A percentile compares a stretch with the other conserved stretches of the same genome.
phyloP scores from a whole-genome alignment of 2,888 invertebrate species.

The Maniola hyperantus region DNA sequence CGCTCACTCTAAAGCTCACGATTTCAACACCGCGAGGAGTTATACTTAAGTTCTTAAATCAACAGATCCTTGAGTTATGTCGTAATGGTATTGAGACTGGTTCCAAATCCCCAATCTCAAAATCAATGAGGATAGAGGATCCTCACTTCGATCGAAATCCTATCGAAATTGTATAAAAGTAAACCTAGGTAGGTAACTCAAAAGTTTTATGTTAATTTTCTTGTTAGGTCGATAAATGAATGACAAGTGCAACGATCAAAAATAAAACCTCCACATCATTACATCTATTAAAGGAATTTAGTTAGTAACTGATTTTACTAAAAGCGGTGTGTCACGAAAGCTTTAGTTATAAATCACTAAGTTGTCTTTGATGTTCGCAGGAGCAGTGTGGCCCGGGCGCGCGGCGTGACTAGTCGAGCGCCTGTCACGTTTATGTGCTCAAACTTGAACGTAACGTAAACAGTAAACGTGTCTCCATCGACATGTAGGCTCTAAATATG shows the following conservation, averaged over 20 bases:
- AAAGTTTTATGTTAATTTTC: neutral
- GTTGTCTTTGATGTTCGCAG: conserved; percentile 51
- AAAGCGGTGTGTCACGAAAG: conserved; percentile 63
- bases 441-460: conserved; percentile 32
- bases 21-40: too few relatives aligned
- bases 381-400: conserved; percentile 68
- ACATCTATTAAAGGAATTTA: conserved; percentile 32
- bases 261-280: conserved; percentile 34
- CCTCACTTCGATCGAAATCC: too few relatives aligned
- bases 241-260: conserved; percentile 31
- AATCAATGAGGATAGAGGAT: too few relatives aligned
- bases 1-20: too few relatives aligned
- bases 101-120: too few relatives aligned
- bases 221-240: conserved; percentile 27
- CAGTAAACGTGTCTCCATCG: conserved; percentile 47
- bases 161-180: neutral
- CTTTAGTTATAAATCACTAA: conserved; percentile 68
- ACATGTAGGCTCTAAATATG: conserved; percentile 43
- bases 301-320: conserved; percentile 36
- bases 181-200: neutral
- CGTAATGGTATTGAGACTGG: too few relatives aligned
- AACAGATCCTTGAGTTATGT: too few relatives aligned
- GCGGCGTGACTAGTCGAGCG: conserved; percentile 52
- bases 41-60: too few relatives aligned
- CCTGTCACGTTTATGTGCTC: conserved; percentile 30